These are phyloP conservation scores for Alloplasta piceator DNA, from an alignment of 2,888 invertebrate species.

Conservation along the genomic window DNA sequence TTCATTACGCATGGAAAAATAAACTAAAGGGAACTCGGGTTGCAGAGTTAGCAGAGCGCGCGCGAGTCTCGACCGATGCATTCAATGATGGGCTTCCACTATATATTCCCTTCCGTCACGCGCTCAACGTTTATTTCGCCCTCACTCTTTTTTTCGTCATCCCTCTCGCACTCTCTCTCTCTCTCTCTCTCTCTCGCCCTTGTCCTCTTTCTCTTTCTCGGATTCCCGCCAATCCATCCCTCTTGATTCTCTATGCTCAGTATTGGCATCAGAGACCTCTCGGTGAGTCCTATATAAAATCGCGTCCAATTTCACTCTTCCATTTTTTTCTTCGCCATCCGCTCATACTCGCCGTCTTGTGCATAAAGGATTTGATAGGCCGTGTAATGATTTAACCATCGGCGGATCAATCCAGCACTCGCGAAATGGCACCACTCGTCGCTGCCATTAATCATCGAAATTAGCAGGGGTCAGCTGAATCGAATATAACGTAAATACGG, in stretches of 20 bases:
- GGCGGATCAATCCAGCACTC: not conserved
- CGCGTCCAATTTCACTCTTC: not conserved
- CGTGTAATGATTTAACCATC: constrained; percentile 77
- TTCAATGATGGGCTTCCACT: constrained; percentile 68
- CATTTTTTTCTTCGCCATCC: constrained; percentile 8
- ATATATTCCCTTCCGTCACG: constrained; percentile 45
- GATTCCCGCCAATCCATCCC: not conserved
- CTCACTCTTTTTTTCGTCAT: constrained; percentile 33
- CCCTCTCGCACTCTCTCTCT: not conserved
- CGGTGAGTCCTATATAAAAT: constrained; percentile 3
- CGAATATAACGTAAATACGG: not conserved
- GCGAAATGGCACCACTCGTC: constrained; percentile 5
- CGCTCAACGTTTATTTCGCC: constrained; percentile 53
- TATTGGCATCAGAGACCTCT: constrained; percentile 44
- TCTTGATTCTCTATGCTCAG: constrained; percentile 29
- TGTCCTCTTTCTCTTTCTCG: not conserved
- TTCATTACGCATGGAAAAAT: constrained; percentile 80
- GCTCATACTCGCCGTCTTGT: constrained; percentile 42
- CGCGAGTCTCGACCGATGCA: constrained; percentile 65
- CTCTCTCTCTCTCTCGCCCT: not conserved
- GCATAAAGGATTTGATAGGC: constrained; percentile 71
- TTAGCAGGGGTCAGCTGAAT: constrained; percentile 67
- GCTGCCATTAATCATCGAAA: constrained; percentile 78
- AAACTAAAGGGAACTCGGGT: constrained; percentile 72
- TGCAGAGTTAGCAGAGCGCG: constrained; percentile 57